Conservation (phyloP, 1,140 invertebrate genomes). For the Bombus ignitus region DNA sequence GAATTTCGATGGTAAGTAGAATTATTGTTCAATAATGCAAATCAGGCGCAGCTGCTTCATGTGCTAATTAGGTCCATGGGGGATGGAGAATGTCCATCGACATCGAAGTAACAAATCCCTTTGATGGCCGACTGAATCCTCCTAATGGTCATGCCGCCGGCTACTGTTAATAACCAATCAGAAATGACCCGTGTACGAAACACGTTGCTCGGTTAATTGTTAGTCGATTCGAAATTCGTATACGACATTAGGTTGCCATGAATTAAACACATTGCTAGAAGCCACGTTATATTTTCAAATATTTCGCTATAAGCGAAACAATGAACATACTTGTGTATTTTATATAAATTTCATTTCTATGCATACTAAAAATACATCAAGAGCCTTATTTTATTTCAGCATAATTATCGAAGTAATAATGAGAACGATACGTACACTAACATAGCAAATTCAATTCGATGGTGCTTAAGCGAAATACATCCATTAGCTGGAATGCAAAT, state of each 20-base stretch:
- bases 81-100: slow-evolving; percentile 1
- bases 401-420: too few relatives aligned
- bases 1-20: background rate
- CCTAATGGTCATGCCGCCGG: slow-evolving; percentile 35
- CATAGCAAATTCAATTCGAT: too few relatives aligned
- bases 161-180: slow-evolving; percentile 44
- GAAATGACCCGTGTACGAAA: slow-evolving; percentile 4
- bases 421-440: too few relatives aligned
- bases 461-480: too few relatives aligned
- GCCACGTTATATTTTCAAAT: too few relatives aligned
- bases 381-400: too few relatives aligned
- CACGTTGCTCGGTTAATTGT: slow-evolving; percentile 15
- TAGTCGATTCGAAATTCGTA: slow-evolving; percentile 5
- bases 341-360: too few relatives aligned
- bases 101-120: slow-evolving; percentile 35
- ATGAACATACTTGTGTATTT: too few relatives aligned
- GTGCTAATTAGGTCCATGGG: slow-evolving; percentile 20
- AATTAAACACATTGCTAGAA: background rate
- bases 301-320: background rate
- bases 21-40: slow-evolving; percentile 26
- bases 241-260: too few relatives aligned
- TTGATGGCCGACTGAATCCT: slow-evolving; percentile 41
- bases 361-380: too few relatives aligned
- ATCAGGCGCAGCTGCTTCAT: background rate
- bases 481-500: too few relatives aligned